These are phyloP conservation scores for Indicator indicator DNA, from an alignment of 2,113 vertebrate species.

Conservation along the genomic window DNA sequence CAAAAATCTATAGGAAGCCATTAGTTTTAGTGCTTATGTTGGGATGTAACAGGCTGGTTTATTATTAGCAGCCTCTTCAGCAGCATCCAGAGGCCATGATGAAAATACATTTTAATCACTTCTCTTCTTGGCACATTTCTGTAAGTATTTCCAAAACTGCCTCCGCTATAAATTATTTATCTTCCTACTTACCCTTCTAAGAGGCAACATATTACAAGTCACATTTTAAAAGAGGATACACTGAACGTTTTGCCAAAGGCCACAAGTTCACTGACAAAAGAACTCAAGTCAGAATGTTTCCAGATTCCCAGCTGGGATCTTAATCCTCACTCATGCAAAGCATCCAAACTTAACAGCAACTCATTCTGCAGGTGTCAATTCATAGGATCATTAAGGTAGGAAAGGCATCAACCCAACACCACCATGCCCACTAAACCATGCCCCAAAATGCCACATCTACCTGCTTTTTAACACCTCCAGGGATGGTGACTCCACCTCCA, in stretches of 20 bases:
- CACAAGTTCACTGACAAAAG: background rate
- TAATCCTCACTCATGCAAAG: background rate
- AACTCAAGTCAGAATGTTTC: background rate
- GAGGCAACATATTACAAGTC: background rate
- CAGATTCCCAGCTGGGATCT: background rate
- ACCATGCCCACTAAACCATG: too few species aligned
- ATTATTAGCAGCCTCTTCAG: background rate
- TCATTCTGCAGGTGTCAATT: background rate
- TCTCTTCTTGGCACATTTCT: background rate
- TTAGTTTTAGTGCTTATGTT: background rate
- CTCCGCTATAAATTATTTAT: background rate
- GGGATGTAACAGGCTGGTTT: too few species aligned
- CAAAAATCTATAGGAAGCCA: background rate
- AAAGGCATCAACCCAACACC: too few species aligned
- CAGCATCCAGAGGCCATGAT: background rate
- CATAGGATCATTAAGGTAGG: too few species aligned
- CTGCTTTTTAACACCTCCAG: too few species aligned
- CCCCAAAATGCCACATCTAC: too few species aligned
- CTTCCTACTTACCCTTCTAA: background rate
- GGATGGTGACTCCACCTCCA: too few species aligned
- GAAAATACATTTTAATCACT: conserved; percentile 3
- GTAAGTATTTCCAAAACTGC: background rate
- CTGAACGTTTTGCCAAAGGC: background rate
- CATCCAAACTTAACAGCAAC: background rate
- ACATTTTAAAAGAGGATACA: background rate